These are phyloP conservation scores for Pogonocherus hispidulus DNA, from an alignment of 2,888 invertebrate species.

Conservation along the genomic window DNA sequence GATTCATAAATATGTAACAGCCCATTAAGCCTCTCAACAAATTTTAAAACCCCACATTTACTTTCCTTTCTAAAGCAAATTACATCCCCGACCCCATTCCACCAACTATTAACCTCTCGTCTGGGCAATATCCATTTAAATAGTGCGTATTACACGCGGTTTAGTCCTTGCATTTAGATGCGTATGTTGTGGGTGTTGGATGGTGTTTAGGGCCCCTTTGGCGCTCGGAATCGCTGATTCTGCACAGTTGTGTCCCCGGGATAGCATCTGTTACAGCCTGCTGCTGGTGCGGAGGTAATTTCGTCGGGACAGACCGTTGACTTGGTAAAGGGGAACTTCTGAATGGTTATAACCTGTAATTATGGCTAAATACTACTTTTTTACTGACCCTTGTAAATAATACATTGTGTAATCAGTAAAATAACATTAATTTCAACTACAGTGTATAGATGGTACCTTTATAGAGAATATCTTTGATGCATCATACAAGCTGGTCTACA, in stretches of 20 bases:
- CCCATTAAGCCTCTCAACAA: not conserved
- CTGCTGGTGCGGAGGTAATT: constrained; percentile 6
- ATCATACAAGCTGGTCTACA: too few species aligned
- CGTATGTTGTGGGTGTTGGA: constrained; percentile 57
- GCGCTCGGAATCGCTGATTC: constrained; percentile 59
- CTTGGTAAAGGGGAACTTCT: too few species aligned
- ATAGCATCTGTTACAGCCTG: constrained; percentile 59
- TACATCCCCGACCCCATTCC: not conserved
- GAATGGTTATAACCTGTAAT: too few species aligned
- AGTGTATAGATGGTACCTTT: too few species aligned
- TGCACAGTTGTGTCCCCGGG: constrained; percentile 58
- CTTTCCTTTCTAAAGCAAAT: not conserved
- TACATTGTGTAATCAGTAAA: too few species aligned
- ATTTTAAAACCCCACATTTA: constrained; percentile 4
- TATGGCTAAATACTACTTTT: too few species aligned
- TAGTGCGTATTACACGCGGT: constrained; percentile 59
- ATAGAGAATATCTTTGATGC: too few species aligned
- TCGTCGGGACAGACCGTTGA: not conserved
- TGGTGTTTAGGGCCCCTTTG: constrained; percentile 56
- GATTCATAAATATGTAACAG: constrained; percentile 1
- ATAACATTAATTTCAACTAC: too few species aligned
- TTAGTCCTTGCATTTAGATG: constrained; percentile 63
- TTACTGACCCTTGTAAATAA: too few species aligned
- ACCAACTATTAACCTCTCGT: constrained; percentile 17
- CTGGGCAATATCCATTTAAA: constrained; percentile 54